These are phyloP conservation scores for Mimas tiliae DNA, from an alignment of 2,888 invertebrate genomes.

Conservation along the genomic window DNA sequence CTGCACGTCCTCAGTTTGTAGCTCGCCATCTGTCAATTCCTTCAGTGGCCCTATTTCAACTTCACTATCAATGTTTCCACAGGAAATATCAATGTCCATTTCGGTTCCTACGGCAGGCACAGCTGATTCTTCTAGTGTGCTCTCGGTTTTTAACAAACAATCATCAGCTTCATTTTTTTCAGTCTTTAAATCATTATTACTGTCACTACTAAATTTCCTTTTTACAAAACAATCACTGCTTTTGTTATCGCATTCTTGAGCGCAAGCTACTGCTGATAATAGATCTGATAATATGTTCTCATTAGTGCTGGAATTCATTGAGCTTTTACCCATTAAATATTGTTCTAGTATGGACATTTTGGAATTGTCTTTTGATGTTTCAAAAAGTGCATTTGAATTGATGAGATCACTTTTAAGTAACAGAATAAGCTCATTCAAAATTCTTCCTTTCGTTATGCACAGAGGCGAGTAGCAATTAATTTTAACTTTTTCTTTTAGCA, in stretches of 20 bases:
- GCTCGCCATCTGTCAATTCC: constrained; percentile 72
- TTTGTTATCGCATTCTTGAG: constrained; percentile 86
- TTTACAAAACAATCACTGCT: constrained; percentile 74
- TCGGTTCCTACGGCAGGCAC: constrained; percentile 81
- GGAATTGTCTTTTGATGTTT: constrained; percentile 73
- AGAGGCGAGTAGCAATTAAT: constrained; percentile 91
- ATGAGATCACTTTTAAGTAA: constrained; percentile 86
- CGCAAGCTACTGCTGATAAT: constrained; percentile 85
- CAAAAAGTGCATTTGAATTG: constrained; percentile 70
- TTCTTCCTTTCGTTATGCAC: constrained; percentile 89
- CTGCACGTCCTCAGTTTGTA: constrained; percentile 45
- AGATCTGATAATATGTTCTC: constrained; percentile 86
- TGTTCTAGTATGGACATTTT: constrained; percentile 89
- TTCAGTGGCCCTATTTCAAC: constrained; percentile 81
- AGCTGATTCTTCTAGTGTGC: constrained; percentile 81
- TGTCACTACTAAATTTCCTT: constrained; percentile 67
- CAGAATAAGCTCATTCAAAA: constrained; percentile 88
- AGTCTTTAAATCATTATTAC: constrained; percentile 62
- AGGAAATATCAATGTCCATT: constrained; percentile 79
- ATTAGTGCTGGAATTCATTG: constrained; percentile 64
- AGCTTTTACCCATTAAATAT: constrained; percentile 85
- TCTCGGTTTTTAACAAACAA: constrained; percentile 76
- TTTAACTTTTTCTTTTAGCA: constrained; percentile 77
- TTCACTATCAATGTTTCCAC: constrained; percentile 71
- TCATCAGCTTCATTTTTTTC: constrained; percentile 60